A percentile compares a stretch with the other conserved stretches of the same genome.
phyloP scores from a whole-genome alignment of 1,140 invertebrate species.

The Trypoxylus dichotomus region DNA sequence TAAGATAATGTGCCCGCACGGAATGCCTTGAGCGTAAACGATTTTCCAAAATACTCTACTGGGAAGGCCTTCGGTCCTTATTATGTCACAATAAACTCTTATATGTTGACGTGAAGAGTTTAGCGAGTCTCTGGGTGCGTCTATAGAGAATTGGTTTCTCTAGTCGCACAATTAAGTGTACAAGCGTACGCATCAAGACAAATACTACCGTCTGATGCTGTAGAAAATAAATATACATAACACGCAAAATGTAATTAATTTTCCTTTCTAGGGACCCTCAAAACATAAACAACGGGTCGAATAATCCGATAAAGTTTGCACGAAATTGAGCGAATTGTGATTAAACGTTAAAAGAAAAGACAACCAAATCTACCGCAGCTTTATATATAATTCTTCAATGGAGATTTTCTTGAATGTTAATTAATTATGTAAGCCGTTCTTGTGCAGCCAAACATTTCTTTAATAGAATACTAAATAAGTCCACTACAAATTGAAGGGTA shows the following conservation, averaged over 20 bases:
- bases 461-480: too few relatives aligned
- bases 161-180: not conserved
- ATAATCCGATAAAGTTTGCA: not conserved
- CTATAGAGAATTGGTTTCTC: not conserved
- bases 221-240: not conserved
- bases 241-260: not conserved
- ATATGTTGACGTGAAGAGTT: conserved; percentile 17
- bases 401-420: too few relatives aligned
- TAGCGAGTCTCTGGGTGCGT: not conserved
- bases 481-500: too few relatives aligned
- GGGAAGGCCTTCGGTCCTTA: conserved; percentile 1
- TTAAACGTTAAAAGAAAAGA: not conserved
- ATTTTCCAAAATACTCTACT: conserved; percentile 19
- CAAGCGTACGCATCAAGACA: not conserved
- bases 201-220: not conserved
- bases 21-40: conserved; percentile 23
- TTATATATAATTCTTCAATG: too few relatives aligned
- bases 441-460: too few relatives aligned
- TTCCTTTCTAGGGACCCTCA: not conserved
- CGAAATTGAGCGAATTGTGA: not conserved
- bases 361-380: not conserved
- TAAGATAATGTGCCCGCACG: conserved; percentile 20
- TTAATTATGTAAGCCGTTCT: too few relatives aligned
- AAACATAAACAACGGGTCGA: not conserved
- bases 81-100: conserved; percentile 22